phyloP scores from a whole-genome alignment of 92 coral and sea anemone species.

The Phenganax stokvisi region DNA sequence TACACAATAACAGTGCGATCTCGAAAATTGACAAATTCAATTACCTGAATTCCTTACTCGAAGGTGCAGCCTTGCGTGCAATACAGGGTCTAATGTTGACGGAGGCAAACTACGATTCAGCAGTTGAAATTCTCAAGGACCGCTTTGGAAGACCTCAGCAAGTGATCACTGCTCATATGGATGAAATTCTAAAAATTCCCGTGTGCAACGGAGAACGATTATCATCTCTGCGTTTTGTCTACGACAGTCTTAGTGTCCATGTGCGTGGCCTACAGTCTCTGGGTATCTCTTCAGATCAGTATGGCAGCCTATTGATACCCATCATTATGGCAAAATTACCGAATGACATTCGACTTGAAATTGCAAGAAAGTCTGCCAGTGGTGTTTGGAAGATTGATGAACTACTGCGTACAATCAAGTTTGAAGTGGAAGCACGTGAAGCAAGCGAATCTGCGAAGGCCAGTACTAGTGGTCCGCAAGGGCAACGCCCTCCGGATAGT shows the following conservation, averaged over 20 bases:
- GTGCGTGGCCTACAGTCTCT: slow-evolving; percentile 16
- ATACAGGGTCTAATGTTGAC: not conserved
- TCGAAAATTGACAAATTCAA: not conserved
- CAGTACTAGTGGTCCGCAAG: not conserved
- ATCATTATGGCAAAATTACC: slow-evolving; percentile 35
- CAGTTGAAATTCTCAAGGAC: not conserved
- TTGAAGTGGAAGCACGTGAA: slow-evolving; percentile 29
- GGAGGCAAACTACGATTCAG: not conserved
- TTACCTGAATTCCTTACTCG: slow-evolving; percentile 11
- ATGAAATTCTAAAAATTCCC: slow-evolving; percentile 17
- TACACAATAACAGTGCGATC: not conserved
- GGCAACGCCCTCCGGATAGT: not conserved
- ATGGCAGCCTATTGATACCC: slow-evolving; percentile 36
- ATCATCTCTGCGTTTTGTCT: slow-evolving; percentile 14
- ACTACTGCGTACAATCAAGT: slow-evolving; percentile 8
- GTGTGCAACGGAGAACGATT: slow-evolving; percentile 10
- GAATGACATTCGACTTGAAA: slow-evolving; percentile 17
- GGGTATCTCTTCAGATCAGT: slow-evolving; percentile 15
- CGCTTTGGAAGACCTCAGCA: slow-evolving; percentile 18
- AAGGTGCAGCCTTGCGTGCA: not conserved
- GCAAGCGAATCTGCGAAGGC: slow-evolving; percentile 17
- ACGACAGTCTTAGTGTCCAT: slow-evolving; percentile 29
- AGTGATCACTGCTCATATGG: not conserved
- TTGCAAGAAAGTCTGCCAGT: slow-evolving; percentile 16
- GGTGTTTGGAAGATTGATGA: slow-evolving; percentile 32